Evolutionary conservation across 2,888 invertebrate genomes (phyloP), one percentile per base, ranked within the genome.

Genomic region (Encarsia formosa): DNA sequence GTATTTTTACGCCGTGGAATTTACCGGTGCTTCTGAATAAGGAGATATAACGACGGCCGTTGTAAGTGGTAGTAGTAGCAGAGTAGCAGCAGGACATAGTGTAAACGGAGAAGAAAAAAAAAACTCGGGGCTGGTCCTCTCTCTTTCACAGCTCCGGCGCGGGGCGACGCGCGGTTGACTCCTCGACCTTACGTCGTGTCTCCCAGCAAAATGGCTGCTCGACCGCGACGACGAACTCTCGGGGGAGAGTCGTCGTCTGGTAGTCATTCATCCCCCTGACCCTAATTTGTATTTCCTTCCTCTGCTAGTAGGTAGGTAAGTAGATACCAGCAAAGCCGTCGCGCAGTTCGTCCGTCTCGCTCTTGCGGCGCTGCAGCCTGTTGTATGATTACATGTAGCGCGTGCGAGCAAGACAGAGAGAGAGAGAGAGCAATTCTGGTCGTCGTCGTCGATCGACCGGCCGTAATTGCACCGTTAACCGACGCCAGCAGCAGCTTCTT

Each of bases 381-480:
- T 8, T 18, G 18, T 15, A 9, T 5, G 32, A 4, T n/a, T 13
- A 8, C 15, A 34, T 3, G 18, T 8, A 34, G 8, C 13, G 32
- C 5, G n/a, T 13, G 15, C 34, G 6, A 34, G 60, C 38, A n/a
- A 15, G 34, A 3, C 15, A 9, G 24, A 9, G 41, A 35, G 16
- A 13, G 49, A 52, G 46, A 34, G 47, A 52, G 54, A 54, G 50
- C 23, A 42, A 15, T 34, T 18, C 13, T 31, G 18, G 42, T 42
- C 24, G 22, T 37, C 37, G 6, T n/a, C 29, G 42, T 42, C 57
- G 50, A 57, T 51, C 57, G 52, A 53, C 53, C 50, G 51, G 55
- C 52, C 44, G 59, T 59, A 55, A 59, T 59, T 57, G 55, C 57
- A 56, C 54, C 55, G 57, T 57, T 57, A 58, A 58, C 56, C 58